These are phyloP conservation scores for Epistrophella euchroma DNA, from an alignment of 2,888 invertebrate genomes.

Conservation along the genomic window DNA sequence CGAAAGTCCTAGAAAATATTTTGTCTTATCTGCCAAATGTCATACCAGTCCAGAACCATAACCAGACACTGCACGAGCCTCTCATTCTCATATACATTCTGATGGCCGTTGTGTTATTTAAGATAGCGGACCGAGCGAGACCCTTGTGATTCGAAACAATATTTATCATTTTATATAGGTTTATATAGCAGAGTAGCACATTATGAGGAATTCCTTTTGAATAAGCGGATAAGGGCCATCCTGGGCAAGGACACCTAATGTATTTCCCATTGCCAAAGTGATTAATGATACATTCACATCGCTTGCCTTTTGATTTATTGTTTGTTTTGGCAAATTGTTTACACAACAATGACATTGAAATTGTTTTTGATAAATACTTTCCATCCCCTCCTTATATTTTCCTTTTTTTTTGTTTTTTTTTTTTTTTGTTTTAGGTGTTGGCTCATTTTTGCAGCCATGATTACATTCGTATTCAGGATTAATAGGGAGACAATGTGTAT, in stretches of 20 bases:
- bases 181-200: neutral
- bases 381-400: neutral
- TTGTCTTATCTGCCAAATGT: constrained; percentile 47
- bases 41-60: constrained; percentile 20
- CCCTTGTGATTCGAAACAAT: constrained; percentile 44
- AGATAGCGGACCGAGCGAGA: neutral
- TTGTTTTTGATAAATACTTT: constrained; percentile 31
- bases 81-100: neutral
- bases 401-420: neutral
- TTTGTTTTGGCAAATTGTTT: constrained; percentile 64
- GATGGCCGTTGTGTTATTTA: neutral
- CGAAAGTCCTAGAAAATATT: constrained; percentile 21
- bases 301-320: constrained; percentile 73
- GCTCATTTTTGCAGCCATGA: constrained; percentile 4
- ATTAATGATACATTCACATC: constrained; percentile 67
- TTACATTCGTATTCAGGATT: constrained; percentile 16
- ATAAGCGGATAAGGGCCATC: constrained; percentile 40
- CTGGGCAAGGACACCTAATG: constrained; percentile 52
- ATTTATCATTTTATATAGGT: constrained; percentile 57
- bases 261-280: constrained; percentile 68
- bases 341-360: constrained; percentile 67
- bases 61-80: constrained; percentile 14
- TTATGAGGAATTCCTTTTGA: constrained; percentile 46
- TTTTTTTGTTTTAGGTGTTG: neutral
- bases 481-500: constrained; percentile 14